Percentiles rank a stretch among this genome's conserved stretches.
These are phyloP conservation scores for Lutjanus argentimaculatus DNA, from an alignment of 2,797 vertebrate species.

Conservation along the genomic window DNA sequence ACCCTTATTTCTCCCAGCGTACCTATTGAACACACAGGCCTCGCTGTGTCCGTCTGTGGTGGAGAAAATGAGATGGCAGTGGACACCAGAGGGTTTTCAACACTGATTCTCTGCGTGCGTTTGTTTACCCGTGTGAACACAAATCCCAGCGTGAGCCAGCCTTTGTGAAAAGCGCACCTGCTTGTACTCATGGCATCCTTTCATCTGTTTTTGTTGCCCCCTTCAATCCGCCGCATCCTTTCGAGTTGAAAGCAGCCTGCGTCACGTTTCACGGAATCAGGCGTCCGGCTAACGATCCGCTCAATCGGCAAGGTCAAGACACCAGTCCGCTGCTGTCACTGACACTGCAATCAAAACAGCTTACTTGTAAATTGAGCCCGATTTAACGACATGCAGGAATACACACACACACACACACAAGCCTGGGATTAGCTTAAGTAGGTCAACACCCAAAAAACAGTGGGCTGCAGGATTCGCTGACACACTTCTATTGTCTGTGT, in stretches of 20 bases:
- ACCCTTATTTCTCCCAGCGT: too few species aligned
- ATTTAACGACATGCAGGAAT: neutral
- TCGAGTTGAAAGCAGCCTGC: neutral
- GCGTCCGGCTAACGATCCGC: neutral
- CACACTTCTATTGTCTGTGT: constrained; percentile 46
- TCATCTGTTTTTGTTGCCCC: neutral
- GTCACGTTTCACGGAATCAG: constrained; percentile 6
- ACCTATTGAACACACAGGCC: neutral
- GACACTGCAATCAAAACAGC: neutral
- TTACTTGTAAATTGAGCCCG: neutral
- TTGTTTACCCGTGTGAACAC: constrained; percentile 11
- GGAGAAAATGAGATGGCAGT: constrained; percentile 34
- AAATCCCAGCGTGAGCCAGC: neutral
- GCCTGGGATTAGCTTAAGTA: constrained; percentile 51
- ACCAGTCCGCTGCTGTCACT: neutral
- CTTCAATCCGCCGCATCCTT: neutral
- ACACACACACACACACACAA: neutral
- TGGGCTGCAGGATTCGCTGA: constrained; percentile 24
- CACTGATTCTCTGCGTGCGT: neutral
- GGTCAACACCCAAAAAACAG: constrained; percentile 54
- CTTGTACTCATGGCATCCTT: neutral
- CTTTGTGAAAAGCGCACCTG: constrained; percentile 38
- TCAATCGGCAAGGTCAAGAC: constrained; percentile 17
- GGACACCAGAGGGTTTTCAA: constrained; percentile 18
- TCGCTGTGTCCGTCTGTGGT: neutral